Evolutionary conservation across 2,888 invertebrate species (phyloP).

Genomic region (Calliphora vomitoria): DNA sequence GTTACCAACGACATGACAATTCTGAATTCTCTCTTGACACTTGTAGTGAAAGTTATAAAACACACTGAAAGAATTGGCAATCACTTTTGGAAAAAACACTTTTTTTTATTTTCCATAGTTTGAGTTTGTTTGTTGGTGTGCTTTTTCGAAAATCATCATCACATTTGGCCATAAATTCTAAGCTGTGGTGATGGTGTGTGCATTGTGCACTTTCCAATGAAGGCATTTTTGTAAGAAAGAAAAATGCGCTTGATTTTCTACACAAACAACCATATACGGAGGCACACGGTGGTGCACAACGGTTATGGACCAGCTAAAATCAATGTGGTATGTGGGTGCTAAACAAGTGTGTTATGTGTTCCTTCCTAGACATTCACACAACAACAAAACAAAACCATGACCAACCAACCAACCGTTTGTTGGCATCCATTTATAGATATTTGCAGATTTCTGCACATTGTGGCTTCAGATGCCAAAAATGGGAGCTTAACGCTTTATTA

Average conservation of each 20-base stretch:
- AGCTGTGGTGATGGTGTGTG: constrained; percentile 35
- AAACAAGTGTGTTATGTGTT: constrained; percentile 35
- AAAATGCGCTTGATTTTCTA: constrained; percentile 27
- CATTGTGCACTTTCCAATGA: constrained; percentile 6
- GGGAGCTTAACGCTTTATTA: constrained; percentile 47
- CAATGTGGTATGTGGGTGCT: constrained; percentile 60
- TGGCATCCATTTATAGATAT: constrained; percentile 36
- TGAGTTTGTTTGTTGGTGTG: constrained; percentile 29
- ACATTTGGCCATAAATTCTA: constrained; percentile 81
- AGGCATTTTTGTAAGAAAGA: constrained; percentile 16
- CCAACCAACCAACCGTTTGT: constrained; percentile 7
- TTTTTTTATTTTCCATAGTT: neutral
- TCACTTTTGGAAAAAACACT: neutral
- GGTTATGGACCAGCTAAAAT: constrained; percentile 4
- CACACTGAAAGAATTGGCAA: neutral
- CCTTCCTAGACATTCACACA: constrained; percentile 11
- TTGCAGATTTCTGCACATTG: constrained; percentile 37
- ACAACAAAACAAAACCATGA: neutral
- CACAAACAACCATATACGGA: neutral
- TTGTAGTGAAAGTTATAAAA: neutral
- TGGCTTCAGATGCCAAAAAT: constrained; percentile 33
- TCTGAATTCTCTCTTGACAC: too few relatives aligned
- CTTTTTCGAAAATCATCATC: constrained; percentile 81
- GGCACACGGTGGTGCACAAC: neutral
- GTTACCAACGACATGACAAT: too few relatives aligned